phyloP scores from a whole-genome alignment of 2,888 invertebrate species.

The Alloscopus bannaensis region DNA sequence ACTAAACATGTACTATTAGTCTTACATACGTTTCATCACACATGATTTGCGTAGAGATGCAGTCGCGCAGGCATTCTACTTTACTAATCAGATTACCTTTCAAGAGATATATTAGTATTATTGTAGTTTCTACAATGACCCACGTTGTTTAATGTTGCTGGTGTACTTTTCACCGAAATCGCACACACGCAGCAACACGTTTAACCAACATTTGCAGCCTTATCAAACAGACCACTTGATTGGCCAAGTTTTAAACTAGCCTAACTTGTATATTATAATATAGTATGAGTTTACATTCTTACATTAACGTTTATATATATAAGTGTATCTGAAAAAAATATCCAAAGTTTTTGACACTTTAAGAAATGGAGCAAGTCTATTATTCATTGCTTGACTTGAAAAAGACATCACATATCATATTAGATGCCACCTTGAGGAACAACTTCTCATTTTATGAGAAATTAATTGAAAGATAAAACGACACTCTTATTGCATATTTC shows the following conservation, averaged over 20 bases:
- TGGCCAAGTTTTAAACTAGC: constrained; percentile 5
- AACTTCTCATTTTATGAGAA: constrained; percentile 50
- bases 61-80: constrained; percentile 59
- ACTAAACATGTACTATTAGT: constrained; percentile 46
- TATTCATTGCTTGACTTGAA: constrained; percentile 59
- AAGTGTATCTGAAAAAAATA: constrained; percentile 63
- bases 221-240: neutral
- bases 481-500: constrained; percentile 57
- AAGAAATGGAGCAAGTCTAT: constrained; percentile 62
- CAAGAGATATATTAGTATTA: constrained; percentile 26
- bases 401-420: constrained; percentile 49
- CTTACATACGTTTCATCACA: constrained; percentile 65
- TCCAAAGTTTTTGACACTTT: constrained; percentile 68
- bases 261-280: neutral
- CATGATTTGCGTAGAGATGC: constrained; percentile 62
- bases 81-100: constrained; percentile 24
- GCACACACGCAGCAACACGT: no score
- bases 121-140: neutral
- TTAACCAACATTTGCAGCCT: no score
- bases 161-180: no score
- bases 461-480: constrained; percentile 23
- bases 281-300: constrained; percentile 26
- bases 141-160: constrained; percentile 23
- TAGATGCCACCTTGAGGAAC: constrained; percentile 48
- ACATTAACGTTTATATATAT: constrained; percentile 36